Conservation (phyloP, 2,888 invertebrate genomes). For the Polydrusus cervinus region DNA sequence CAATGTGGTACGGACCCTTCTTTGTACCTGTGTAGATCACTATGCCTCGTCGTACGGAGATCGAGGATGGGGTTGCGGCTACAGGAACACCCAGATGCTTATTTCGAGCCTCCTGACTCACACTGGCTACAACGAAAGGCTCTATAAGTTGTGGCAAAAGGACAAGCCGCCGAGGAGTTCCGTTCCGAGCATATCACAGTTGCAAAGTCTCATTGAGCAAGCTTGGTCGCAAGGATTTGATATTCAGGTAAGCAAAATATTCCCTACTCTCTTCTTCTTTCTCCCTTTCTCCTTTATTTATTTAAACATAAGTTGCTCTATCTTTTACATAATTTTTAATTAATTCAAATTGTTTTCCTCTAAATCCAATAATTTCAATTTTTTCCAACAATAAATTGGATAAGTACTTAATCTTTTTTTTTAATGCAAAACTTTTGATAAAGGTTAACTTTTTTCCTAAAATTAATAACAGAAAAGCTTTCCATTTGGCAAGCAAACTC, state of each 20-base stretch:
- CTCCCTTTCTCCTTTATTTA: too few species aligned
- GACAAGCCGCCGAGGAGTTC: conserved; percentile 76
- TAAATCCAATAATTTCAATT: too few species aligned
- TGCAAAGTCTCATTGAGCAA: conserved; percentile 88
- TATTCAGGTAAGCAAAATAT: conserved; percentile 76
- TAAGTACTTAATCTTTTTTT: too few species aligned
- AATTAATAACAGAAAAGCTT: too few species aligned
- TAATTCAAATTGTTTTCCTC: too few species aligned
- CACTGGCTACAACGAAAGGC: conserved; percentile 80
- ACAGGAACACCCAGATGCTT: conserved; percentile 93
- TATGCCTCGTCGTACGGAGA: conserved; percentile 92
- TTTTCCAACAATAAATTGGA: too few species aligned
- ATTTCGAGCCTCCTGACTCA: conserved; percentile 85
- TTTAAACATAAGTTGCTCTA: too few species aligned
- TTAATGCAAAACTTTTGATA: too few species aligned
- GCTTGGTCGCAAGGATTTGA: conserved; percentile 90
- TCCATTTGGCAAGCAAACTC: too few species aligned
- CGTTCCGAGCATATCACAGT: conserved; percentile 88
- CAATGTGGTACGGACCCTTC: conserved; percentile 80
- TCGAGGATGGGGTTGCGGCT: conserved; percentile 95
- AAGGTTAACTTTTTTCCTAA: too few species aligned
- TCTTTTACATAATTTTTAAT: too few species aligned
- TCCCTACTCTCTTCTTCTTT: too few species aligned
- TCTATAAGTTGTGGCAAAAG: conserved; percentile 71
- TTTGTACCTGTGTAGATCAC: conserved; percentile 89